Percentiles rank a stretch among this genome's conserved stretches.
Conservation (phyloP, 2,888 invertebrate species). For the Sussaba pulchella region DNA sequence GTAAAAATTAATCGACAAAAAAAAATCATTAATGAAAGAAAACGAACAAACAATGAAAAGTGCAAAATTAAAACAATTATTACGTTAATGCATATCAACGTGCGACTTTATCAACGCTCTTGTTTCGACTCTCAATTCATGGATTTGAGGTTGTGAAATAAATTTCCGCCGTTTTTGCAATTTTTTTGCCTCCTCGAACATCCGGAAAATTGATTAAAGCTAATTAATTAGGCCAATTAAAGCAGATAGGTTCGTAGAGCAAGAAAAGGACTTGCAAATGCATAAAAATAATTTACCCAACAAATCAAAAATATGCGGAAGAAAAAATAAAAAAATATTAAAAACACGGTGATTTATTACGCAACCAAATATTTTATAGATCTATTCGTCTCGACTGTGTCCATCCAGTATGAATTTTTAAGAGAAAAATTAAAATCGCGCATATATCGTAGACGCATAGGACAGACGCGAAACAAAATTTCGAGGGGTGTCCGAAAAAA, state of each 20-base stretch:
- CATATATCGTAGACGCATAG: slow-evolving; percentile 8
- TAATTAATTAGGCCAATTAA: too few relatives aligned
- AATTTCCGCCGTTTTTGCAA: too few relatives aligned
- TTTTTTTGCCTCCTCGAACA: too few relatives aligned
- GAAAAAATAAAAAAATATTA: too few relatives aligned
- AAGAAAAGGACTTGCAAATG: too few relatives aligned
- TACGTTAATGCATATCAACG: slow-evolving; percentile 48
- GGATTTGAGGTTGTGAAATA: too few relatives aligned
- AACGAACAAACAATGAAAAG: slow-evolving; percentile 44
- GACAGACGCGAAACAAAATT: background rate
- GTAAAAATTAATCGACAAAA: background rate
- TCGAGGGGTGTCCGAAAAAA: too few relatives aligned
- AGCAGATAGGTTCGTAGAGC: too few relatives aligned
- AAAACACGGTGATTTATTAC: too few relatives aligned
- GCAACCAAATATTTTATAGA: slow-evolving; percentile 41
- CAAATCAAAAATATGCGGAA: too few relatives aligned
- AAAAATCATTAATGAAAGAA: background rate
- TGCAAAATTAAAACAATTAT: slow-evolving; percentile 54
- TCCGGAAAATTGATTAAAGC: too few relatives aligned
- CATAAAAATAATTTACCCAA: too few relatives aligned
- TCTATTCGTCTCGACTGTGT: slow-evolving; percentile 54
- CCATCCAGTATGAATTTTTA: slow-evolving; percentile 58
- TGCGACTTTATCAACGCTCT: slow-evolving; percentile 35
- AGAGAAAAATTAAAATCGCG: slow-evolving; percentile 39
- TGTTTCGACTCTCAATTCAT: slow-evolving; percentile 24